Evolutionary conservation across 2,113 vertebrate species (phyloP).

Genomic region (Pipa parva): DNA sequence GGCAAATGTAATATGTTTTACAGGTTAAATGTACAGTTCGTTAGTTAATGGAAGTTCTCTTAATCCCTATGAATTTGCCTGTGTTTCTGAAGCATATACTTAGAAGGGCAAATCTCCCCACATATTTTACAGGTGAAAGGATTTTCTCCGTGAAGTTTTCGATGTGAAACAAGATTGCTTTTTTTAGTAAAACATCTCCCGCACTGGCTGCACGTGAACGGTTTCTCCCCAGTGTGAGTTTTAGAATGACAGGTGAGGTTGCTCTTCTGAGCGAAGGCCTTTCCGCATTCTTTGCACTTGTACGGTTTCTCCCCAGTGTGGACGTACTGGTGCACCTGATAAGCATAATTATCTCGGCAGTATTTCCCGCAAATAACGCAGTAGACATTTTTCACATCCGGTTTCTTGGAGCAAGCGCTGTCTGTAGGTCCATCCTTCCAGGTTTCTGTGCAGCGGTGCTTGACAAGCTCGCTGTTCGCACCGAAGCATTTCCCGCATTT

Average conservation of each 20-base stretch:
- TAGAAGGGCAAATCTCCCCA: neutral
- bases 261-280: constrained; percentile 13
- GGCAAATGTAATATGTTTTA: too few relatives aligned
- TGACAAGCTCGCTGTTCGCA: neutral
- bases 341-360: constrained; percentile 19
- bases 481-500: constrained; percentile 23
- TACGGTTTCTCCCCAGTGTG: constrained; percentile 17
- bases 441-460: neutral
- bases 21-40: too few relatives aligned
- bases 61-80: neutral
- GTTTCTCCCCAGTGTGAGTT: constrained; percentile 28
- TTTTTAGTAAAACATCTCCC: constrained; percentile 34
- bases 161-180: constrained; percentile 31
- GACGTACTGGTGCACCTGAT: constrained; percentile 23
- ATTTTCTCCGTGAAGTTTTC: constrained; percentile 16
- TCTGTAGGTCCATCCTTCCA: neutral
- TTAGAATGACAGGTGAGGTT: neutral
- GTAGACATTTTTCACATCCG: constrained; percentile 6
- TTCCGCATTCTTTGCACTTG: constrained; percentile 12
- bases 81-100: neutral
- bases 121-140: constrained; percentile 9
- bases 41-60: too few relatives aligned
- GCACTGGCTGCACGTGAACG: constrained; percentile 13
- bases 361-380: constrained; percentile 13
- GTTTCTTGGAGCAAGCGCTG: constrained; percentile 1